Percentiles rank a stretch among this genome's conserved stretches.
Evolutionary conservation across 2,797 vertebrate species (phyloP).

Genomic region (Enteromius anoplus): DNA sequence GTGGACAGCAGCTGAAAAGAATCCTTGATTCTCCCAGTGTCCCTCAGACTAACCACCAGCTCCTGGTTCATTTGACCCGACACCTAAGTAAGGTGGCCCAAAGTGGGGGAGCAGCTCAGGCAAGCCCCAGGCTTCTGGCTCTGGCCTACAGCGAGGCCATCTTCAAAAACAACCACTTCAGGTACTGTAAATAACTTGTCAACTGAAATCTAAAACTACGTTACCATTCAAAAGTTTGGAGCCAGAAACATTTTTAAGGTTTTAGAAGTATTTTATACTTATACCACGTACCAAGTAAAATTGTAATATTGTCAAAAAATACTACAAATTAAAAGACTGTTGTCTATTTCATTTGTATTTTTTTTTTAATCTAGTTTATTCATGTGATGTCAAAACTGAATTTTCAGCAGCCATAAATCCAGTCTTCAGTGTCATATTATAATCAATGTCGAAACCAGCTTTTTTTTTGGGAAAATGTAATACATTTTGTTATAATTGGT

Average conservation of each 20-base stretch:
- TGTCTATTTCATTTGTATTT: background rate
- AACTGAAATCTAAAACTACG: background rate
- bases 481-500: background rate
- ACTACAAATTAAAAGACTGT: background rate
- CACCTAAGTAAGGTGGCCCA: slow-evolving; percentile 76
- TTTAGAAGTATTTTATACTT: background rate
- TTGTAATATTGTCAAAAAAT: background rate
- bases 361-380: background rate
- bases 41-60: slow-evolving; percentile 76
- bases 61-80: slow-evolving; percentile 74
- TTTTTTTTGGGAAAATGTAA: background rate
- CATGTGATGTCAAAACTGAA: background rate
- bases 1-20: slow-evolving; percentile 77
- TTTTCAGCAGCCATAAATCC: background rate
- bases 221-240: background rate
- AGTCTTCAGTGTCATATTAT: background rate
- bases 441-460: background rate
- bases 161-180: slow-evolving; percentile 70
- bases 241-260: background rate
- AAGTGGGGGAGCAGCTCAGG: slow-evolving; percentile 63
- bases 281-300: background rate
- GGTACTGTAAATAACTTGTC: slow-evolving; percentile 67
- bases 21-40: slow-evolving; percentile 79
- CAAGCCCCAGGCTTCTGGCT: slow-evolving; percentile 69
- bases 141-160: slow-evolving; percentile 76